A percentile compares a stretch with the other conserved stretches of the same genome.
These are phyloP conservation scores for Salvelinus alpinus DNA, from an alignment of 2,113 vertebrate species.

Conservation along the genomic window DNA sequence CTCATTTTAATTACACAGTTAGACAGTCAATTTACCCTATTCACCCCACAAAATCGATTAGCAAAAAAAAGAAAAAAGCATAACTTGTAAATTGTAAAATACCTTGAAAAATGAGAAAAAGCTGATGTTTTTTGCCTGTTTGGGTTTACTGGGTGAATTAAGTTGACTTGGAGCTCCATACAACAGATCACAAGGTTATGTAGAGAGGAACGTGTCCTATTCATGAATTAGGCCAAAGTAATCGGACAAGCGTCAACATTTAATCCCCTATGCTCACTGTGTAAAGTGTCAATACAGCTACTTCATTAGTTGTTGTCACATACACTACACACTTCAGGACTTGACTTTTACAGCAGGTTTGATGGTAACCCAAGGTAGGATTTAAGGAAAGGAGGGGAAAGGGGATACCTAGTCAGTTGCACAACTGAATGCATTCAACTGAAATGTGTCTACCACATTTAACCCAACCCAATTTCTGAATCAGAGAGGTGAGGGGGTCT, in stretches of 20 bases:
- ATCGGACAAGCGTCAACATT: background rate
- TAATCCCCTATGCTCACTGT: background rate
- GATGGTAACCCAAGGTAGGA: background rate
- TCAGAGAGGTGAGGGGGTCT: no score
- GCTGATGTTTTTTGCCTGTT: no score
- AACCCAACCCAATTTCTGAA: no score
- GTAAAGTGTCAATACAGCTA: background rate
- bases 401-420: no score
- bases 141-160: background rate
- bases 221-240: slow-evolving; percentile 27
- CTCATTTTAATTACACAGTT: no score
- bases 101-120: no score
- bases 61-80: no score
- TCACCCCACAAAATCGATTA: no score
- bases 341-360: background rate
- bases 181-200: slow-evolving; percentile 21
- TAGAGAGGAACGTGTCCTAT: slow-evolving; percentile 20
- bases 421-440: no score
- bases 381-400: background rate
- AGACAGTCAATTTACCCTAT: no score
- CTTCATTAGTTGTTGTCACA: background rate
- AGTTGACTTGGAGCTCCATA: slow-evolving; percentile 8
- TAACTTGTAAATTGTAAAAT: no score
- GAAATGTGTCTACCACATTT: no score
- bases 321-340: background rate